A percentile compares a stretch with the other conserved stretches of the same genome.
phyloP scores from a whole-genome alignment of 2,113 vertebrate genomes.

The Spilogale gracilis region DNA sequence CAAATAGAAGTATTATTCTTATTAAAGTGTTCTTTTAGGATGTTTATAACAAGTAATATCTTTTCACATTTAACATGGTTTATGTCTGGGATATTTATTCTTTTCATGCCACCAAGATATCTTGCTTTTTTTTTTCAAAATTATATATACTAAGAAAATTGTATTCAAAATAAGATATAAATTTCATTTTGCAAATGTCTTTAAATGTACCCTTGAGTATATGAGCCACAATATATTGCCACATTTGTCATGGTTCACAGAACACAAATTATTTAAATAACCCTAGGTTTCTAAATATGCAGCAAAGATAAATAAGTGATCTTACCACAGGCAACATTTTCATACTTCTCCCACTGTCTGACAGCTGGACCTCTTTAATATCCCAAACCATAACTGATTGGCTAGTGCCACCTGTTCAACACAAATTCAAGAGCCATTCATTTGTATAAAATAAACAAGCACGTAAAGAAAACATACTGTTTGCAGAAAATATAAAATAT shows the following conservation, averaged over 20 bases:
- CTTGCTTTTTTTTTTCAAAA: background rate
- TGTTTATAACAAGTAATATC: background rate
- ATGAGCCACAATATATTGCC: background rate
- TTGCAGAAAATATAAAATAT: constrained; percentile 15
- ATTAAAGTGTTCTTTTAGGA: background rate
- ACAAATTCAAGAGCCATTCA: constrained; percentile 73
- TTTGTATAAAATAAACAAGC: constrained; percentile 55
- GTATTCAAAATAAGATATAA: background rate
- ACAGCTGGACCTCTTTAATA: constrained; percentile 70
- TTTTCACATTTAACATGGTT: background rate
- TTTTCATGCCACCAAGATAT: background rate
- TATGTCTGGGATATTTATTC: background rate
- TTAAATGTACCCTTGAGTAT: background rate
- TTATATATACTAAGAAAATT: background rate
- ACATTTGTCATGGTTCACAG: constrained; percentile 71
- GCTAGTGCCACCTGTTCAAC: constrained; percentile 66
- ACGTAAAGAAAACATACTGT: background rate
- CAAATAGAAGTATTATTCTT: constrained; percentile 21
- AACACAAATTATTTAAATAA: constrained; percentile 66
- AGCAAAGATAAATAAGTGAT: constrained; percentile 78
- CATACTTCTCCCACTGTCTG: constrained; percentile 63
- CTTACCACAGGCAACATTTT: constrained; percentile 71
- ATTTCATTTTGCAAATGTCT: background rate
- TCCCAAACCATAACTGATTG: constrained; percentile 70
- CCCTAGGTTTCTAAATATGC: constrained; percentile 38